phyloP scores from a whole-genome alignment of 2,888 invertebrate species.

The Syrphus vitripennis region DNA sequence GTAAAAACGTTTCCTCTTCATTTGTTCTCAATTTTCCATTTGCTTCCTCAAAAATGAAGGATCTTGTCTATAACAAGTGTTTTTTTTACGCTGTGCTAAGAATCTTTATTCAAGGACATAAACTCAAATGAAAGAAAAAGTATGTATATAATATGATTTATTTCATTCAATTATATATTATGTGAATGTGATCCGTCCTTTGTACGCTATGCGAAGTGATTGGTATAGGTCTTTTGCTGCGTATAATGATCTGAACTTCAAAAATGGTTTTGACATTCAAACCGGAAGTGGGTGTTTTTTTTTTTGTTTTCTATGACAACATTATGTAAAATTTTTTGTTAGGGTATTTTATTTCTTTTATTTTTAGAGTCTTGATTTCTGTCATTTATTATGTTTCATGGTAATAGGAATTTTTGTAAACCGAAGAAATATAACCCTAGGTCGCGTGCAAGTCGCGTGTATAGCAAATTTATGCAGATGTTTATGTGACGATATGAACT shows the following conservation, averaged over 20 bases:
- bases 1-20: conserved; percentile 69
- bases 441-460: conserved; percentile 64
- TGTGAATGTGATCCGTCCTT: conserved; percentile 45
- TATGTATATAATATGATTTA: no score
- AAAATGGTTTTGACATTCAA: conserved; percentile 56
- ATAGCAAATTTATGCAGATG: conserved; percentile 29
- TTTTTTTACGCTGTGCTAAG: not conserved
- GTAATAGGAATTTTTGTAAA: not conserved
- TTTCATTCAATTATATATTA: not conserved
- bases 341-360: conserved; percentile 19
- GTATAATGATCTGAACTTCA: conserved; percentile 41
- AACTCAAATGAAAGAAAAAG: conserved; percentile 64
- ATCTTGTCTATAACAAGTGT: conserved; percentile 54
- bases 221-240: conserved; percentile 59
- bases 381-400: not conserved
- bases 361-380: conserved; percentile 2
- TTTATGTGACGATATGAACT: no score
- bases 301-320: not conserved
- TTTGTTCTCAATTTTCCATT: conserved; percentile 57
- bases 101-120: conserved; percentile 20
- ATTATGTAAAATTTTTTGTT: conserved; percentile 7
- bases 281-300: conserved; percentile 67
- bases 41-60: conserved; percentile 52
- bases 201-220: conserved; percentile 40
- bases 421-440: not conserved